These are phyloP conservation scores for Eledone cirrhosa DNA, from an alignment of 2,888 invertebrate species.

Conservation along the genomic window DNA sequence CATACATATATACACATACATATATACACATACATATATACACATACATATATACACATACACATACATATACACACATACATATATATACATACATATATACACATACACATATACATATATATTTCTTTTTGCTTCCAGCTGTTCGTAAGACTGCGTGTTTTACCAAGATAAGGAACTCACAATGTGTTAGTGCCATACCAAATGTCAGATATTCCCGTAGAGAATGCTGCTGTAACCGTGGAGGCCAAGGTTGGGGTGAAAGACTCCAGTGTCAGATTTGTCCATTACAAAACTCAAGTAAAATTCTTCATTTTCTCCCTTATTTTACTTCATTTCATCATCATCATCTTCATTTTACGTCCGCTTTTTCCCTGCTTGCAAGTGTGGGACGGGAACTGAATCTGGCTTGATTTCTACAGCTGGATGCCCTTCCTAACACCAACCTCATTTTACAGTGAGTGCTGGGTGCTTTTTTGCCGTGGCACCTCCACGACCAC, in stretches of 20 bases:
- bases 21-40: not conserved
- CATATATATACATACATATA: not conserved
- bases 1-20: not conserved
- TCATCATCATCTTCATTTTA: too few species aligned
- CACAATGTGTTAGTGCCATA: constrained; percentile 76
- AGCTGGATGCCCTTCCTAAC: too few species aligned
- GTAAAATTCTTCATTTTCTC: constrained; percentile 38
- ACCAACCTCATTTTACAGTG: too few species aligned
- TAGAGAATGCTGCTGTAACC: constrained; percentile 85
- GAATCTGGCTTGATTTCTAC: too few species aligned
- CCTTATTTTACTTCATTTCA: not conserved
- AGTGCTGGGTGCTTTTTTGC: too few species aligned
- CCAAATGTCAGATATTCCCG: constrained; percentile 78
- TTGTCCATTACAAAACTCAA: constrained; percentile 54
- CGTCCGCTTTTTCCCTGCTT: too few species aligned
- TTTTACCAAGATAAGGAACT: constrained; percentile 45
- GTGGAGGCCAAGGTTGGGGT: constrained; percentile 84
- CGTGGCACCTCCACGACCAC: too few species aligned
- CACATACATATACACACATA: not conserved
- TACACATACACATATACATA: not conserved
- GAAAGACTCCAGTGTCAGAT: constrained; percentile 64
- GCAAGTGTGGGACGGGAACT: too few species aligned
- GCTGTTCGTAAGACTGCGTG: constrained; percentile 51
- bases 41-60: not conserved
- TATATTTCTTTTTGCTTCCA: constrained; percentile 34